Evolutionary conservation across 2,113 vertebrate genomes (phyloP).

Genomic region (Excalfactoria chinensis): DNA sequence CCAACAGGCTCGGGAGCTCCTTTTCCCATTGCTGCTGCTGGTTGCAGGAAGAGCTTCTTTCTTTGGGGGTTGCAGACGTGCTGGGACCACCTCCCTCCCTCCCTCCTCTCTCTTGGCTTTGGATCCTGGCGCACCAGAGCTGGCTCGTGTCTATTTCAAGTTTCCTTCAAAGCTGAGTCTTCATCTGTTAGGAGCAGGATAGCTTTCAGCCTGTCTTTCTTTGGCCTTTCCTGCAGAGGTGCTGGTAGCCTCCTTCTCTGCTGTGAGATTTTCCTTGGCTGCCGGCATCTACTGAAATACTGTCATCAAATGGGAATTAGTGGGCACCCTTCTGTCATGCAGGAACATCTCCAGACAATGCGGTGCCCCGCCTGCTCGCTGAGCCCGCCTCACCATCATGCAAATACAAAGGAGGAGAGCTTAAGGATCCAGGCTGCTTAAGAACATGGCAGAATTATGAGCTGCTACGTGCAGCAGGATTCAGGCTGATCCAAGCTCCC

Average conservation of each 20-base stretch:
- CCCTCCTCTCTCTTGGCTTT: conserved; percentile 22
- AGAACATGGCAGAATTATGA: fast-evolving
- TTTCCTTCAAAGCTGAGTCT: conserved; percentile 68
- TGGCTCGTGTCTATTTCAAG: conserved; percentile 61
- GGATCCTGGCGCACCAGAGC: conserved; percentile 21
- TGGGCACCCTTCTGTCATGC: not conserved
- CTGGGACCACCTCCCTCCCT: not conserved
- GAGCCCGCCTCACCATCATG: not conserved
- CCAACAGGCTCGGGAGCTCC: not conserved
- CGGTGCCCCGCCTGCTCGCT: not conserved
- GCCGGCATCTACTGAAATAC: not conserved
- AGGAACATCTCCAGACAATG: not conserved
- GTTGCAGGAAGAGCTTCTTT: not conserved
- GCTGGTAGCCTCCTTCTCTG: not conserved
- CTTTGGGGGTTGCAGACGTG: not conserved
- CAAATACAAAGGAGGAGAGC: not conserved
- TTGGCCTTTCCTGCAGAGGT: conserved; percentile 35
- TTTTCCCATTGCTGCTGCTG: fast-evolving
- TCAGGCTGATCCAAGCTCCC: not conserved
- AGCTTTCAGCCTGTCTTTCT: conserved; percentile 35
- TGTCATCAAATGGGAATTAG: not conserved
- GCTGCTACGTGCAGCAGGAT: not conserved
- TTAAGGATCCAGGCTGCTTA: not conserved
- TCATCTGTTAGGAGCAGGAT: conserved; percentile 19
- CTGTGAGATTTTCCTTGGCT: conserved; percentile 11